Base-by-base conservation (phyloP, 2,888 invertebrate genomes). In the Masnerella sp. region DNA sequence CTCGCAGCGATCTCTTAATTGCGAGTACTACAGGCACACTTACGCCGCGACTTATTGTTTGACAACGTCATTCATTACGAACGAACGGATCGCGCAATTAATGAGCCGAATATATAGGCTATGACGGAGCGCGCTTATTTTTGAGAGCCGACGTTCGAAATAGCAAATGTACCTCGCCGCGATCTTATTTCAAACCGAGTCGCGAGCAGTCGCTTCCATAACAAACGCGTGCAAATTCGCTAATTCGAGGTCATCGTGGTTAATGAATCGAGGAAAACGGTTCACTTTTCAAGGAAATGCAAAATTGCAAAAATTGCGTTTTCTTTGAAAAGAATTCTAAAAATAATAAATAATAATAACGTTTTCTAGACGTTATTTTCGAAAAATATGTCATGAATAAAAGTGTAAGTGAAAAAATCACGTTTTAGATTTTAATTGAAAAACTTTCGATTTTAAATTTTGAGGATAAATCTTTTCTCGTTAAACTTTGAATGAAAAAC, bases 41-140 rank as follows among this genome's bases (percentile, higher is more conserved):
- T 7, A 43, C 15, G 22, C 22, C 34, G 11, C 45, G 40, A 64
- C 36, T 70, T 64, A 70, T 70, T 64, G 70, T 70, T 58, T 47
- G 70, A 70, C 54, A 70, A 70, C 56, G 61, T 47, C 52, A 59
- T 64, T 65, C 65, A 59, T 65, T 72, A 42, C 51, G n/a, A n/a
- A n/a, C 9, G 22, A 47, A 49, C 25, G 47, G 34, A 49, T 65
- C 45, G 28, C 42, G 22, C 34, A 65, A 52, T 65, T 68, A 68
- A 73, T 62, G 56, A 56, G 32, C 5, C 38, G 56, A 45, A 38
- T 64, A 64, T 68, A 56, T 62, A 64, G 58, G 43, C 45, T 73
- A 59, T 49, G 58, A 59, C 64, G 64, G 43, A 18, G 42, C 32
- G 47, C 12, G 28, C 47, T 74, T 64, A 74, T 74, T 74, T 74